These are phyloP conservation scores for Anguilla rostrata DNA, from an alignment of 2,113 vertebrate species.

Conservation along the genomic window DNA sequence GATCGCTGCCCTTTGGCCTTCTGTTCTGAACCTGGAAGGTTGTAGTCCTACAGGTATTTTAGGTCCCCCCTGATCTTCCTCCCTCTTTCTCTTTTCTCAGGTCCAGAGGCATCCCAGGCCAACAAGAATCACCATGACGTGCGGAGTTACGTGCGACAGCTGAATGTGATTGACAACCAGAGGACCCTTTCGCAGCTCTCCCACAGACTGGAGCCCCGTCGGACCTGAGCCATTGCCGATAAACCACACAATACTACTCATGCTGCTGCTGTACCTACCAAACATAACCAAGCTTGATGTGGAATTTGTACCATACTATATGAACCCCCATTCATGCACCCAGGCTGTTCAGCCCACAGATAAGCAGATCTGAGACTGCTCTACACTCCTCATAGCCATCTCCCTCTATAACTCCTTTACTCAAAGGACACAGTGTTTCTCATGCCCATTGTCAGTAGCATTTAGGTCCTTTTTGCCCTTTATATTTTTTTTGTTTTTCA, in stretches of 20 bases:
- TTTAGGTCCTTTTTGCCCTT: background rate
- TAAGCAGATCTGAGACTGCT: background rate
- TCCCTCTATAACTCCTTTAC: background rate
- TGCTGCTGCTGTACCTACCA: slow-evolving; percentile 67
- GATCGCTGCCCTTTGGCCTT: background rate
- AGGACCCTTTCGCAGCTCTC: slow-evolving; percentile 95
- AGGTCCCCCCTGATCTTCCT: background rate
- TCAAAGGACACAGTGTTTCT: background rate
- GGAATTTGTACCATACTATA: background rate
- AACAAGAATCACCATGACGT: slow-evolving; percentile 93
- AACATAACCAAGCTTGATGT: slow-evolving; percentile 39
- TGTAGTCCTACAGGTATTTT: background rate
- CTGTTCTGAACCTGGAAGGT: background rate
- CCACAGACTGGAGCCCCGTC: slow-evolving; percentile 88
- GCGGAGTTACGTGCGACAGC: slow-evolving; percentile 88
- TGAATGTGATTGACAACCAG: slow-evolving; percentile 97
- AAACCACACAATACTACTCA: slow-evolving; percentile 46
- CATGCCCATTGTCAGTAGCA: background rate
- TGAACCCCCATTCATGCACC: background rate
- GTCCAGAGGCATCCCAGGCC: slow-evolving; percentile 82
- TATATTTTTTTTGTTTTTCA: too few species aligned
- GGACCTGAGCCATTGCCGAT: slow-evolving; percentile 74
- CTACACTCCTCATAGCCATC: background rate
- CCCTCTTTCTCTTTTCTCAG: slow-evolving; percentile 65
- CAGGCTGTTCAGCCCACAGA: too few species aligned